phyloP scores from a whole-genome alignment of 1,140 invertebrate genomes.

The Psilanteris sp. region DNA sequence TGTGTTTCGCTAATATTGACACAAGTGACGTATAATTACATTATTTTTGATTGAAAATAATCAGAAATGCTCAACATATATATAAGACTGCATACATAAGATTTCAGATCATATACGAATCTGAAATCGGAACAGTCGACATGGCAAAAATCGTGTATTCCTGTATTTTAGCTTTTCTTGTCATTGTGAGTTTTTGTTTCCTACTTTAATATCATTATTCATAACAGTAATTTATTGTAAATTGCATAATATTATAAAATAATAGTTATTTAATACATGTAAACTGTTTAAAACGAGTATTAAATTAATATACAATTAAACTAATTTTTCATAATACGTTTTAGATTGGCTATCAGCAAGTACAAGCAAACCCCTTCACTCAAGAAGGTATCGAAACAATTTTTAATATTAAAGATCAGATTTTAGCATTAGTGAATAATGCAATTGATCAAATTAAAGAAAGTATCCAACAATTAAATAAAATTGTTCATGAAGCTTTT shows the following conservation, averaged over 20 bases:
- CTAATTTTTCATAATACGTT: no score
- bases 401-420: conserved; percentile 25
- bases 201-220: no score
- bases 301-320: no score
- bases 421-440: conserved; percentile 37
- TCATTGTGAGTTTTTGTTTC: conserved; percentile 15
- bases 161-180: conserved; percentile 1
- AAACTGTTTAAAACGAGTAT: no score
- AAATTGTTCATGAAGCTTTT: conserved; percentile 21
- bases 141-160: conserved; percentile 18
- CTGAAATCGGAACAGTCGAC: conserved; percentile 23
- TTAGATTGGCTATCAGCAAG: no score
- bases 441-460: conserved; percentile 21
- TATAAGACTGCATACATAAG: neutral
- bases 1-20: no score
- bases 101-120: conserved; percentile 6
- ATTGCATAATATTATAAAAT: no score
- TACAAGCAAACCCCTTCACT: conserved; percentile 8
- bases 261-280: no score
- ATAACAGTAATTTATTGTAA: no score
- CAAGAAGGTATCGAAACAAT: conserved; percentile 2
- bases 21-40: no score
- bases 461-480: conserved; percentile 9
- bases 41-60: no score
- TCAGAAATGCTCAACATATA: no score